Evolutionary conservation across 1,140 invertebrate species (phyloP), one percentile per base, ranked within the genome.

Genomic region (Fopius arisanus): DNA sequence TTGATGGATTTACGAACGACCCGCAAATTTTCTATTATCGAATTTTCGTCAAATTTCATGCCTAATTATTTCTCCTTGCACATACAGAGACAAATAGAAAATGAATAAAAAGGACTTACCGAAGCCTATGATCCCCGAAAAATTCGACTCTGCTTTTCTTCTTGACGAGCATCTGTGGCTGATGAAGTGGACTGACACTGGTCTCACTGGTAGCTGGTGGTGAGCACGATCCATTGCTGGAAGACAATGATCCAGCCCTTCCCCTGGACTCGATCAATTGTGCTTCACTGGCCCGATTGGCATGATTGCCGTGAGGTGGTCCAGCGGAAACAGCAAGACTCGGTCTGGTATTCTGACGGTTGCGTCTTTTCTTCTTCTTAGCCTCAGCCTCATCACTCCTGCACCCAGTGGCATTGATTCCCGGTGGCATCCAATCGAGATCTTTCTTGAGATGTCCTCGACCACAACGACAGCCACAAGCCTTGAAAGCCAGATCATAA

Each of bases 381-480:
- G 90, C 91, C 48, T 90, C 88, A 74, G 81, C 87, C 23, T 89
- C 89, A 7, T 90, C 90, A 59, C 80, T 78, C 0, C 84, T 72
- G 70, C 81, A 78, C n/a, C 86, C 79, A 0, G 89, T 85, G 9
- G 85, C 84, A 41, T 88, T 89, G 0, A 89, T 81, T 2, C 90
- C 89, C n/a, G 92, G 90, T 3, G 95, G 90, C 77, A 92, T 89
- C 95, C 97, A 98, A 81, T 98, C 96, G 12, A 97, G 89, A 88
- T 98, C 97, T 87, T 98, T 98, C 81, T 96, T 94, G 67, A 99
- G 84, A 84, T 98, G 96, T 0, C 97, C 97, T 5, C 96, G 90
- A 0, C 94, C 95, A 87, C 97, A 93, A 80, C 94, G 91, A 90
- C 97, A 93, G 78, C 94, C 92, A 90, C 96, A 95, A 51, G 96